Evolutionary conservation across 2,113 vertebrate genomes (phyloP).

Genomic region (Stegostoma tigrinum): DNA sequence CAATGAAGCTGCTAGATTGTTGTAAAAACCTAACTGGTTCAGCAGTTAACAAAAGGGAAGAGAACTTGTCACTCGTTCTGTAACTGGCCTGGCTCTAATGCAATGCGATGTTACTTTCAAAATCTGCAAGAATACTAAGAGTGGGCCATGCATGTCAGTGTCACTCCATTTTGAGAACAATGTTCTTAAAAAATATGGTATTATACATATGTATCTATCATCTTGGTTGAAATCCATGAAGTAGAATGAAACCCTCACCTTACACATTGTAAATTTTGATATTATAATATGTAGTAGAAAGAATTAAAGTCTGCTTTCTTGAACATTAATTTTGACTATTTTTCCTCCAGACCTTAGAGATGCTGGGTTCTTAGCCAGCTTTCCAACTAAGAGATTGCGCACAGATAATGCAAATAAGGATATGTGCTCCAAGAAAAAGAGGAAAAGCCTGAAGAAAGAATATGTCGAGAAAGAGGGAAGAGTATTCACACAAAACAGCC

Average conservation of each 20-base stretch:
- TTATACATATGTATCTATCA: neutral
- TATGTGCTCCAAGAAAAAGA: slow-evolving; percentile 37
- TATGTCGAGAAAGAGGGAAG: slow-evolving; percentile 17
- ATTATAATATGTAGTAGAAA: neutral
- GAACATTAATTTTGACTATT: neutral
- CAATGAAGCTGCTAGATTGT: neutral
- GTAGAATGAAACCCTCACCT: neutral
- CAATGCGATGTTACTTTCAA: neutral
- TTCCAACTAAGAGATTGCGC: slow-evolving; percentile 40
- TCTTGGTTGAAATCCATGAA: neutral
- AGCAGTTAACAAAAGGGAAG: neutral
- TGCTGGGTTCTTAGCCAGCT: slow-evolving; percentile 45
- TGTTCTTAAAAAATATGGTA: neutral
- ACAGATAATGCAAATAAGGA: slow-evolving; percentile 31
- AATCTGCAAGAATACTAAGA: neutral
- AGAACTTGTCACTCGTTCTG: neutral
- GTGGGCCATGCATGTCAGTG: neutral
- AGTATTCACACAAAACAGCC: slow-evolving; percentile 25
- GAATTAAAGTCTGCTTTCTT: slow-evolving; percentile 11
- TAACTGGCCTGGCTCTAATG: neutral
- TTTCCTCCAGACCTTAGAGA: slow-evolving; percentile 60
- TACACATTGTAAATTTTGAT: neutral
- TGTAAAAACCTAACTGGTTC: neutral
- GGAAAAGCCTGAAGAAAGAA: slow-evolving; percentile 42
- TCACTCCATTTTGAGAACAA: neutral